A percentile compares a stretch with the other conserved stretches of the same genome.
These are phyloP conservation scores for Cololabis saira DNA, from an alignment of 2,113 vertebrate genomes.

Conservation along the genomic window DNA sequence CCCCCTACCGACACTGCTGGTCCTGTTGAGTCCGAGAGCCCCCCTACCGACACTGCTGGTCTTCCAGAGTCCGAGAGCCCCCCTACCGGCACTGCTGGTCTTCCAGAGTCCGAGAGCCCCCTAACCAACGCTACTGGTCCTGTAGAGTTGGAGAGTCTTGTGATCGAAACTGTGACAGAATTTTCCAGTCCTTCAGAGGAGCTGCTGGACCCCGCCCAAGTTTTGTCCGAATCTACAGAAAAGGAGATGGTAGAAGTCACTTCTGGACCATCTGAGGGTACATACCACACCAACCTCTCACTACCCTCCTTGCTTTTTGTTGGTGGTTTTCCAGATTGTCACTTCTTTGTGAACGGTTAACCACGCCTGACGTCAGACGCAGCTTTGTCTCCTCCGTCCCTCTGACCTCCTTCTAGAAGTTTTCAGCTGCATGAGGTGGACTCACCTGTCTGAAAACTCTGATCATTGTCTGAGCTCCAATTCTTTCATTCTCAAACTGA, in stretches of 20 bases:
- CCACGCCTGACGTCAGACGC: background rate
- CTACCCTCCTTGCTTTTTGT: slow-evolving; percentile 37
- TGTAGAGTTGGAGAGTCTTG: background rate
- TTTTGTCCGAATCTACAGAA: background rate
- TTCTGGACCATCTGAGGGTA: slow-evolving; percentile 75
- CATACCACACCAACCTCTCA: slow-evolving; percentile 61
- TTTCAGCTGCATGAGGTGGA: background rate
- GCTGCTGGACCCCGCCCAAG: background rate
- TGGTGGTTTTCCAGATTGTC: slow-evolving; percentile 30
- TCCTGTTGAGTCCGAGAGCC: background rate
- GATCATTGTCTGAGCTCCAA: too few relatives aligned
- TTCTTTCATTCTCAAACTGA: too few relatives aligned
- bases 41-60: too few relatives aligned
- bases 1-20: background rate
- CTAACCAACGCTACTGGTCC: background rate
- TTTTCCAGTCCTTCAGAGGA: background rate
- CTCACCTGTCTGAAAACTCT: background rate
- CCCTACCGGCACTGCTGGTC: background rate
- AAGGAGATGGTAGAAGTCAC: slow-evolving; percentile 33
- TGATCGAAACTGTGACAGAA: background rate
- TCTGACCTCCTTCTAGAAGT: too few relatives aligned
- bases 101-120: background rate
- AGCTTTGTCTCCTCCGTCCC: too few relatives aligned
- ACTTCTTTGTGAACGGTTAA: background rate
- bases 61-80: background rate